These are phyloP conservation scores for Sabatieria punctata DNA, from an alignment of 2,888 invertebrate genomes.

Conservation along the genomic window DNA sequence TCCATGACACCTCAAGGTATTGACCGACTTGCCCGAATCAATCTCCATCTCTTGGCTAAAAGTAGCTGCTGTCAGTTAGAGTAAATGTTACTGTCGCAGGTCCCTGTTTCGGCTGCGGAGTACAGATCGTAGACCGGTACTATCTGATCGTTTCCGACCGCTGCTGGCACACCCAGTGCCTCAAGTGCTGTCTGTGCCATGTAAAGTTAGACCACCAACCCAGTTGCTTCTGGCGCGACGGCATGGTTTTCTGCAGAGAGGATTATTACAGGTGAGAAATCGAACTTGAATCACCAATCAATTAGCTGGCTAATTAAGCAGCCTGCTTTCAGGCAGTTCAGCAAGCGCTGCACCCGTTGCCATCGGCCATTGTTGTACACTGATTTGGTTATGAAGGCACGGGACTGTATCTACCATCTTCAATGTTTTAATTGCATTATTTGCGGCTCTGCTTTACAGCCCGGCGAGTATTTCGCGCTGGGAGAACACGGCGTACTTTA, in stretches of 20 bases:
- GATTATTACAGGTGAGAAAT: slow-evolving; percentile 70
- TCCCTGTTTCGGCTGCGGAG: no score
- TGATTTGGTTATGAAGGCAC: no score
- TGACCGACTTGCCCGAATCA: no score
- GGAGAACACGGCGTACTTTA: slow-evolving; percentile 44
- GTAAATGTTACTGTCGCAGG: no score
- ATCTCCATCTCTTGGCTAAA: no score
- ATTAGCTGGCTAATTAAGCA: slow-evolving; percentile 3
- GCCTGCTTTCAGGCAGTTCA: slow-evolving; percentile 54
- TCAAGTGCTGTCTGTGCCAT: slow-evolving; percentile 75
- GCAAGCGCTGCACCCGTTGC: slow-evolving; percentile 63
- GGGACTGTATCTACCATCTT: no score
- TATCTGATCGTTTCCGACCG: slow-evolving; percentile 77
- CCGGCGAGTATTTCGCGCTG: slow-evolving; percentile 80
- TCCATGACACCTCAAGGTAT: no score
- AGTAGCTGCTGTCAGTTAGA: no score
- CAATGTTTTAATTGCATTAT: no score
- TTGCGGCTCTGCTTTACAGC: slow-evolving; percentile 60
- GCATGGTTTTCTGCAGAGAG: slow-evolving; percentile 84
- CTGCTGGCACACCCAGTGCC: slow-evolving; percentile 77
- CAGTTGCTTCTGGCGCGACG: slow-evolving; percentile 77
- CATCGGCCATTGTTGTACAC: no score
- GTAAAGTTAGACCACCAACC: slow-evolving; percentile 72
- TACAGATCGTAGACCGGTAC: no score
- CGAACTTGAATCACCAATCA: background rate